phyloP scores from a whole-genome alignment of 2,113 vertebrate genomes.

The Vanacampus margaritifer region DNA sequence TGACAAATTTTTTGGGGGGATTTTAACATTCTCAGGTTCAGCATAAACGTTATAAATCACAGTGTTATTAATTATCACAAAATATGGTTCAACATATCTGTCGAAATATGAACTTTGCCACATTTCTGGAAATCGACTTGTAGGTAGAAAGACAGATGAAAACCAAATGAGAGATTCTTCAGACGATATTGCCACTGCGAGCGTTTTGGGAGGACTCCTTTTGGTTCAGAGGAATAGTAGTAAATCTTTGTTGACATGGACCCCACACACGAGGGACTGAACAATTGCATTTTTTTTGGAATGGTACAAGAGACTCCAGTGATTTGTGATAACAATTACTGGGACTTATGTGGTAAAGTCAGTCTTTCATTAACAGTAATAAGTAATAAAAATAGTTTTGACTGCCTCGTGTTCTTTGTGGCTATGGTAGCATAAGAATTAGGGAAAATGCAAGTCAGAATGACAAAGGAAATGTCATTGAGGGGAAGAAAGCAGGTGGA shows the following conservation, averaged over 20 bases:
- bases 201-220: background rate
- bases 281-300: background rate
- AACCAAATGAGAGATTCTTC: background rate
- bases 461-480: background rate
- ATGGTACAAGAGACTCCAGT: background rate
- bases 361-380: background rate
- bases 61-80: too few species aligned
- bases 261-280: background rate
- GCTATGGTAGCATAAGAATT: background rate
- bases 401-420: background rate
- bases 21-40: too few species aligned
- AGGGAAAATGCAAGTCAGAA: background rate
- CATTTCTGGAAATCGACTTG: too few species aligned
- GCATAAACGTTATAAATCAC: too few species aligned
- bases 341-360: background rate
- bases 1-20: too few species aligned
- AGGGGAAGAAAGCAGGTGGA: background rate
- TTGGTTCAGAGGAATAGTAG: background rate
- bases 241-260: background rate
- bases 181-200: background rate
- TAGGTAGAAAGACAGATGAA: too few species aligned
- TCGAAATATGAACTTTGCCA: too few species aligned
- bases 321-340: background rate
- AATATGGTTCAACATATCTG: too few species aligned
- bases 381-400: background rate